These are phyloP conservation scores for Elysia crispata DNA, from an alignment of 2,888 invertebrate genomes.

Conservation along the genomic window DNA sequence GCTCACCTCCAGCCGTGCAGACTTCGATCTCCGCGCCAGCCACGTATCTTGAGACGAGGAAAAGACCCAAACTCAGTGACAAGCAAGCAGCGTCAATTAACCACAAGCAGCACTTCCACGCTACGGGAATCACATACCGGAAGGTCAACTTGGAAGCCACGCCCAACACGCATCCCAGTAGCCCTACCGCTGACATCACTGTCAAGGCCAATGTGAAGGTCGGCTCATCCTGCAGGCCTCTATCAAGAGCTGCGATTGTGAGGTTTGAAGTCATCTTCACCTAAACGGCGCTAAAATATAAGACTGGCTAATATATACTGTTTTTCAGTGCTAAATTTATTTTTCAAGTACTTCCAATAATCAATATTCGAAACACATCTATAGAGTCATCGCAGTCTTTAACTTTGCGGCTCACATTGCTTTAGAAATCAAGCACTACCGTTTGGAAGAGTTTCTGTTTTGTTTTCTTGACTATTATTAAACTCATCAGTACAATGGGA, in stretches of 20 bases:
- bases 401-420: too few relatives aligned
- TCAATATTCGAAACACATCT: too few relatives aligned
- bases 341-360: too few relatives aligned
- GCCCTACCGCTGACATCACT: constrained; percentile 12
- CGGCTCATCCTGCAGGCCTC: constrained; percentile 20
- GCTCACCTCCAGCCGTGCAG: constrained; percentile 40
- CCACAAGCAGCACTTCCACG: constrained; percentile 65
- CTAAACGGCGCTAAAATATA: neutral
- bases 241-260: neutral
- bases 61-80: constrained; percentile 23
- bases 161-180: constrained; percentile 26
- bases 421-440: too few relatives aligned
- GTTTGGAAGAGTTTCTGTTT: too few relatives aligned
- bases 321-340: too few relatives aligned
- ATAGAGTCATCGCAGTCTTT: too few relatives aligned
- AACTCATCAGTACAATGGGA: too few relatives aligned
- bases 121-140: constrained; percentile 60
- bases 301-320: too few relatives aligned
- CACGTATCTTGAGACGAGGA: constrained; percentile 18
- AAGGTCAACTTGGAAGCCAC: constrained; percentile 25
- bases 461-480: too few relatives aligned
- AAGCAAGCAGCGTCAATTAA: constrained; percentile 58
- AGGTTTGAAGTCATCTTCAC: neutral
- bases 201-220: constrained; percentile 27
- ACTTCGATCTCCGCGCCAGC: neutral